These are phyloP conservation scores for Drosophila tripunctata DNA, from an alignment of 2,888 invertebrate genomes.

Conservation along the genomic window DNA sequence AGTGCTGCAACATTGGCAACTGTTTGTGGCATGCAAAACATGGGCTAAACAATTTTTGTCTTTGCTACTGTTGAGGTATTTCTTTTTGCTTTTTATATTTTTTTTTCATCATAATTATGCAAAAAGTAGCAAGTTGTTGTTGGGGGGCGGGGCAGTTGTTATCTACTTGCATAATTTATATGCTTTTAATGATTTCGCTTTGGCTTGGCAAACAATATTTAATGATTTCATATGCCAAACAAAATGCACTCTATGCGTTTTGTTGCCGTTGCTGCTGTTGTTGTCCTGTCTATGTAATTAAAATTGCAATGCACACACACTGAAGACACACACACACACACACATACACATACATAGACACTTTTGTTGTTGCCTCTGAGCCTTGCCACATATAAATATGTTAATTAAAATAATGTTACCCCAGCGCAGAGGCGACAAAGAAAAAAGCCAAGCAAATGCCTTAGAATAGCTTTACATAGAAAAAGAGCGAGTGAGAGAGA, in stretches of 20 bases:
- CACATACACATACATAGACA: slow-evolving; percentile 12
- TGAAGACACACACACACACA: slow-evolving; percentile 16
- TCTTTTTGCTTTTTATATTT: too few relatives aligned
- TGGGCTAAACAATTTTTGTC: slow-evolving; percentile 64
- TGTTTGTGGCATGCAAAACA: slow-evolving; percentile 52
- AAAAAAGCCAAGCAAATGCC: slow-evolving; percentile 64
- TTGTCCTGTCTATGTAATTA: slow-evolving; percentile 66
- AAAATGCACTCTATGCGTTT: slow-evolving; percentile 54
- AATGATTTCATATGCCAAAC: slow-evolving; percentile 68
- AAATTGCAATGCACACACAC: slow-evolving; percentile 68
- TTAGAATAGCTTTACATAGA: slow-evolving; percentile 66
- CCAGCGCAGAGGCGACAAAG: slow-evolving; percentile 54
- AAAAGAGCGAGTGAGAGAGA: background rate
- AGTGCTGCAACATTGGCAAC: slow-evolving; percentile 29
- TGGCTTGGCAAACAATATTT: slow-evolving; percentile 66
- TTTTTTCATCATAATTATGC: slow-evolving; percentile 59
- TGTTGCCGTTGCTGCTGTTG: slow-evolving; percentile 19
- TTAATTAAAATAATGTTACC: slow-evolving; percentile 82
- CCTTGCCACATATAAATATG: slow-evolving; percentile 74
- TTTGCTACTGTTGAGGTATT: slow-evolving; percentile 50
- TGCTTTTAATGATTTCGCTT: slow-evolving; percentile 72
- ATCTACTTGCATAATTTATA: slow-evolving; percentile 70
- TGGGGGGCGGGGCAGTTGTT: slow-evolving; percentile 8
- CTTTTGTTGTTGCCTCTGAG: slow-evolving; percentile 58
- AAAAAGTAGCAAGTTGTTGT: background rate